Conservation (phyloP, 2,113 vertebrate species). For the Urocitellus parryii region DNA sequence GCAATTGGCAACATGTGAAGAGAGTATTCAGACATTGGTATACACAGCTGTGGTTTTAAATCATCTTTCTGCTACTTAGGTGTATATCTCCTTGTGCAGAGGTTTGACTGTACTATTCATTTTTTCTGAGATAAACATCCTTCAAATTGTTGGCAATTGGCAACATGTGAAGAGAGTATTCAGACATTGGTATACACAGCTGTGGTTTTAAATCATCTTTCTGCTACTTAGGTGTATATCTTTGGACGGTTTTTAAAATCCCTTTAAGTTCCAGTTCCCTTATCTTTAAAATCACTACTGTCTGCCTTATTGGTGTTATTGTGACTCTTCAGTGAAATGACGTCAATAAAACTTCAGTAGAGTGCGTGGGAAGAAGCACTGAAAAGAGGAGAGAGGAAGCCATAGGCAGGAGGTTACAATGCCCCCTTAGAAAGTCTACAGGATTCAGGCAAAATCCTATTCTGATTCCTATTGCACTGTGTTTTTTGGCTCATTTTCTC, state of each 20-base stretch:
- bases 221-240: slow-evolving; percentile 44
- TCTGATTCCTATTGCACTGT: not conserved
- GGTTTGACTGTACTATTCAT: not conserved
- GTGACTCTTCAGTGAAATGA: slow-evolving; percentile 35
- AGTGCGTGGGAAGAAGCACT: not conserved
- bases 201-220: slow-evolving; percentile 59
- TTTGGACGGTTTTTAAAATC: not conserved
- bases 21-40: slow-evolving; percentile 36
- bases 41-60: slow-evolving; percentile 53
- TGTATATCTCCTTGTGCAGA: slow-evolving; percentile 26
- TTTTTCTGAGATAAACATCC: slow-evolving; percentile 64
- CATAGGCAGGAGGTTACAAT: not conserved
- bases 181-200: not conserved
- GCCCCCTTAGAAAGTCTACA: not conserved
- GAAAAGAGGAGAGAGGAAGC: not conserved
- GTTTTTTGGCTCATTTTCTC: not conserved
- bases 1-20: slow-evolving; percentile 32
- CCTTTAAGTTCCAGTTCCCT: not conserved
- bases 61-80: slow-evolving; percentile 42
- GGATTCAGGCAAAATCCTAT: not conserved
- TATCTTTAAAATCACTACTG: slow-evolving; percentile 21
- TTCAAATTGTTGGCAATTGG: slow-evolving; percentile 34
- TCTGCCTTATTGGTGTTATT: not conserved
- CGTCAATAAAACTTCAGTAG: not conserved
- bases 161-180: slow-evolving; percentile 46